Evolutionary conservation across 64 coral and sea anemone species (phyloP).

Genomic region (Pocillopora damicornis): DNA sequence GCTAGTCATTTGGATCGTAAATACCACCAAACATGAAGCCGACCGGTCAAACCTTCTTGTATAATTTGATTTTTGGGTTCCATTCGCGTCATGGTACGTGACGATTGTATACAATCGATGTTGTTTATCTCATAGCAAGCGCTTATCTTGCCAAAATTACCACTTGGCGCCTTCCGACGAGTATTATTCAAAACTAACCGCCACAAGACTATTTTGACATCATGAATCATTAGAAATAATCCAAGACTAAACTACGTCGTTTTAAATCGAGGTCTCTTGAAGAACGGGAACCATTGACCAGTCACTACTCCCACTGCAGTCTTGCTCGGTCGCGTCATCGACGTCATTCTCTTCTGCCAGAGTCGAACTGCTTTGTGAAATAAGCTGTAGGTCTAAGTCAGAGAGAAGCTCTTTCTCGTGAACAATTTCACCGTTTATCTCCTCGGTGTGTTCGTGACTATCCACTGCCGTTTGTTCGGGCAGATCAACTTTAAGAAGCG

Average conservation of each 20-base stretch:
- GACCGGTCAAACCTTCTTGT: background rate
- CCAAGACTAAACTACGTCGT: background rate
- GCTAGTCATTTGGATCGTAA: background rate
- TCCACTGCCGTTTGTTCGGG: background rate
- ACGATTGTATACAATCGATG: conserved; percentile 13
- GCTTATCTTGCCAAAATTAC: conserved; percentile 42
- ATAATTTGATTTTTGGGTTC: background rate
- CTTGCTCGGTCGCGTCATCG: background rate
- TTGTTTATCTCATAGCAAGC: background rate
- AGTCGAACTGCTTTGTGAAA: background rate
- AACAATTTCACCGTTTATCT: background rate
- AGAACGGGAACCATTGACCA: conserved; percentile 20
- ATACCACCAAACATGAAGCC: background rate
- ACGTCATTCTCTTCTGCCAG: background rate
- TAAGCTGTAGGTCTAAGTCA: background rate
- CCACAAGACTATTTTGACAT: background rate
- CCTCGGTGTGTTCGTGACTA: background rate
- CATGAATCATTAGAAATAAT: background rate
- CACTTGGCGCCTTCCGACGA: conserved; percentile 42
- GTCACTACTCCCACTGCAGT: background rate
- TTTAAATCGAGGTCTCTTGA: conserved; percentile 27
- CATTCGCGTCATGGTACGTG: background rate
- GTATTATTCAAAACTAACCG: conserved; percentile 39
- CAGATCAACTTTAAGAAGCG: background rate
- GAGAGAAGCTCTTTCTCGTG: background rate